phyloP scores from a whole-genome alignment of 53 echinoderm and acorn worm genomes.

The Glandiceps talaboti region DNA sequence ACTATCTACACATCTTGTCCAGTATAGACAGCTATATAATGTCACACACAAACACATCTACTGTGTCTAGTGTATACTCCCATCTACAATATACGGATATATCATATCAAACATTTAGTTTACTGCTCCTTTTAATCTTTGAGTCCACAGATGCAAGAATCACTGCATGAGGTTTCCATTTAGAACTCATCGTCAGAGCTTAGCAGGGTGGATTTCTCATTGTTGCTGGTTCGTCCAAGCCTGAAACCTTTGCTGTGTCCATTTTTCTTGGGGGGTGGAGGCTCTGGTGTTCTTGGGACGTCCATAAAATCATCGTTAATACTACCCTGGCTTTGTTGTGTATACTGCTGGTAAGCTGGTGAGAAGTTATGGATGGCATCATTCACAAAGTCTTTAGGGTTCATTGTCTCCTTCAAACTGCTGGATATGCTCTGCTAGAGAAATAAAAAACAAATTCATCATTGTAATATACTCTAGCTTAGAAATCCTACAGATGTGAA shows the following conservation, averaged over 20 bases:
- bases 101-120: too few species aligned
- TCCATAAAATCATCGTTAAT: constrained; percentile 22
- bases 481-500: too few species aligned
- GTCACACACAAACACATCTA: too few species aligned
- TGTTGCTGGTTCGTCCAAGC: constrained; percentile 43
- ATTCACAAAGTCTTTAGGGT: constrained; percentile 91
- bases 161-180: too few species aligned
- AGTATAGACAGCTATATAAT: too few species aligned
- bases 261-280: constrained; percentile 24
- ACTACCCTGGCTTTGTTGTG: constrained; percentile 52
- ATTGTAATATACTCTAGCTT: too few species aligned
- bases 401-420: constrained; percentile 93
- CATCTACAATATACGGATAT: too few species aligned
- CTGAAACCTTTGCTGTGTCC: constrained; percentile 8
- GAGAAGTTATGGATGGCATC: constrained; percentile 99
- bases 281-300: constrained; percentile 27
- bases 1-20: too few species aligned
- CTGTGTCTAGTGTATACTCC: too few species aligned
- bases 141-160: too few species aligned
- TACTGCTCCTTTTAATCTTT: too few species aligned
- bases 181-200: constrained; percentile 76
- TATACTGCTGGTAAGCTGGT: constrained; percentile 97
- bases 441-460: constrained; percentile 2
- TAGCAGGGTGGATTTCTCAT: constrained; percentile 80
- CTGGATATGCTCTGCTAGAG: constrained; percentile 96